phyloP scores from a whole-genome alignment of 2,888 invertebrate genomes.

The Metalampra italica region DNA sequence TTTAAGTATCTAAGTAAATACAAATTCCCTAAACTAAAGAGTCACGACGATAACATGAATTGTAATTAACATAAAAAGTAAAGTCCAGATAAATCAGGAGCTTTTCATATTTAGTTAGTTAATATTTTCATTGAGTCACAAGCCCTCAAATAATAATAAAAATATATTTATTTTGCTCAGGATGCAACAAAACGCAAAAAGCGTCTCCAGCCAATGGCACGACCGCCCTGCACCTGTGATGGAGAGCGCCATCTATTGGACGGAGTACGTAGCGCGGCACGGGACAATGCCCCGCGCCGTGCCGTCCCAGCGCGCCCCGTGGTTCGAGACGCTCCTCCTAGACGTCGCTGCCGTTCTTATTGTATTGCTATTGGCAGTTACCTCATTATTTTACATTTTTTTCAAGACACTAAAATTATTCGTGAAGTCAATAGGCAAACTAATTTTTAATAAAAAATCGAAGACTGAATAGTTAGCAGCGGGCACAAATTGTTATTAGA shows the following conservation, averaged over 20 bases:
- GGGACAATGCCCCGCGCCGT: constrained; percentile 43
- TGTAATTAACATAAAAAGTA: too few species aligned
- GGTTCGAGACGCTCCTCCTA: constrained; percentile 43
- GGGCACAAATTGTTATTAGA: too few species aligned
- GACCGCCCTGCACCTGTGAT: constrained; percentile 76
- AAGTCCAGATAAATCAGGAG: too few species aligned
- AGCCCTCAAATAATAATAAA: not conserved
- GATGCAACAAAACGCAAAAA: constrained; percentile 60
- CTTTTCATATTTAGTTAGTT: too few species aligned
- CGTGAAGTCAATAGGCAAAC: constrained; percentile 18
- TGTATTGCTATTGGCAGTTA: constrained; percentile 22
- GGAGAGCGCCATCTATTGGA: constrained; percentile 81
- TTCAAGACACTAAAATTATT: constrained; percentile 25
- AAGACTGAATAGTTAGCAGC: constrained; percentile 30
- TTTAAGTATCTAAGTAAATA: too few species aligned
- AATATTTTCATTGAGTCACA: too few species aligned
- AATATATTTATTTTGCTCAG: constrained; percentile 27
- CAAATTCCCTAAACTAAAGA: too few species aligned
- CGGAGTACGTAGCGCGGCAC: constrained; percentile 79
- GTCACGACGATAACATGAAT: too few species aligned
- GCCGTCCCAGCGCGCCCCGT: constrained; percentile 35
- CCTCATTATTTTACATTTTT: constrained; percentile 23
- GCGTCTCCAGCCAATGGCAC: constrained; percentile 68
- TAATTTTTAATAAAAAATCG: constrained; percentile 20
- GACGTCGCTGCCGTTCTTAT: constrained; percentile 45